Conservation (phyloP, 2,888 invertebrate genomes). For the Drosophila bunnanda region DNA sequence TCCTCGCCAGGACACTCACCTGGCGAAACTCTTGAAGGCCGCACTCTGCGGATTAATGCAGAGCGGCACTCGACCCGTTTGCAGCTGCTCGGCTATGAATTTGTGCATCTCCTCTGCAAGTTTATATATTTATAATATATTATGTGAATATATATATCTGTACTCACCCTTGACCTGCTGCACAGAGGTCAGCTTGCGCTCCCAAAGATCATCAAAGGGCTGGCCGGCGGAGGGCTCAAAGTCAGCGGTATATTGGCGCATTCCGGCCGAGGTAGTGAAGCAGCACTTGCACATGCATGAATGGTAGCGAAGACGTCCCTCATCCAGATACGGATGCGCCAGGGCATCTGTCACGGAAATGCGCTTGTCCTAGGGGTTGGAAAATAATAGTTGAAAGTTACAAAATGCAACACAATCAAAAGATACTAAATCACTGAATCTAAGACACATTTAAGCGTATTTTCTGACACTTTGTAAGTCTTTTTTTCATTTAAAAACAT, state of each 20-base stretch:
- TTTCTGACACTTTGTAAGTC: too few relatives aligned
- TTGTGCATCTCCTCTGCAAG: conserved; percentile 98
- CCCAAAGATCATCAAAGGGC: conserved; percentile 98
- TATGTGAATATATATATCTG: neutral
- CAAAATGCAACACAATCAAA: neutral
- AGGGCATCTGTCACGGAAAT: conserved; percentile 97
- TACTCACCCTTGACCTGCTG: conserved; percentile 96
- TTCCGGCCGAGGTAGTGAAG: conserved; percentile 90
- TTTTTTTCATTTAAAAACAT: too few relatives aligned
- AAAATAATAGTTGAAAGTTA: neutral
- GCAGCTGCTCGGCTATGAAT: conserved; percentile 98
- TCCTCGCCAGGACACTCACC: conserved; percentile 89
- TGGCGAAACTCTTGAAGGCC: conserved; percentile 99
- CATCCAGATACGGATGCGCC: conserved; percentile 98
- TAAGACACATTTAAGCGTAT: too few relatives aligned
- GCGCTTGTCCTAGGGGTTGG: conserved; percentile 90
- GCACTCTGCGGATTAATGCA: conserved; percentile 99
- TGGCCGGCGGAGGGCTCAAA: conserved; percentile 96
- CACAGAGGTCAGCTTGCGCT: conserved; percentile 95
- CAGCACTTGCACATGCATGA: conserved; percentile 99
- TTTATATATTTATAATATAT: neutral
- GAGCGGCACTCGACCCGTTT: conserved; percentile 97
- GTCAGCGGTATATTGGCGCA: conserved; percentile 96
- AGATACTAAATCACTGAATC: neutral
- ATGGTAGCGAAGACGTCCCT: conserved; percentile 98